A percentile compares a stretch with the other conserved stretches of the same genome.
Conservation (phyloP, 2,888 invertebrate genomes). For the Selenia dentaria region DNA sequence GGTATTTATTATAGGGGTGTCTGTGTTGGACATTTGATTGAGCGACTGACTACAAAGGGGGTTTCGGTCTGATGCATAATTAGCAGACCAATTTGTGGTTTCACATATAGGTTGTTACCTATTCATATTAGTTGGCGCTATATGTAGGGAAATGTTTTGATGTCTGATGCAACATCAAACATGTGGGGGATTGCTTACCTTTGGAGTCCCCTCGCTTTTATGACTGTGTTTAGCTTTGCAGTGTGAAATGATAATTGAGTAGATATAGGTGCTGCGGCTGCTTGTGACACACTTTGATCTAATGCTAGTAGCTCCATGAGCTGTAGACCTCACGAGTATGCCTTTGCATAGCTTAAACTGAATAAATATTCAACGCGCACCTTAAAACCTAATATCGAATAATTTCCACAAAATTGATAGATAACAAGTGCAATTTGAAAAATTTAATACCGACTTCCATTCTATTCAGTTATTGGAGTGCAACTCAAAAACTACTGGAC, state of each 20-base stretch:
- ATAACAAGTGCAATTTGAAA: too few species aligned
- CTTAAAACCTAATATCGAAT: too few species aligned
- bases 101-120: not conserved
- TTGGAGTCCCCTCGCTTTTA: constrained; percentile 3
- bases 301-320: too few species aligned
- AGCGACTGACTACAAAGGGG: constrained; percentile 16
- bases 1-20: constrained; percentile 11
- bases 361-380: too few species aligned
- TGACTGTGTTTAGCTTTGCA: not conserved
- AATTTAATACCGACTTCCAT: too few species aligned
- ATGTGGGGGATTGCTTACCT: constrained; percentile 3
- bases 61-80: constrained; percentile 16
- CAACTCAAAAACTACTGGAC: too few species aligned
- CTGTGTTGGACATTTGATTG: constrained; percentile 14
- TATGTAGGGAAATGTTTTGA: constrained; percentile 1
- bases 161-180: constrained; percentile 5
- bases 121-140: not conserved
- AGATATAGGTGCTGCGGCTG: not conserved
- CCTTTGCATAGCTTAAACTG: too few species aligned
- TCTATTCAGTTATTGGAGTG: too few species aligned
- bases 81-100: constrained; percentile 12
- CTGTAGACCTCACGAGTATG: too few species aligned
- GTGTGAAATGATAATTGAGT: constrained; percentile 2
- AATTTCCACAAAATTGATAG: too few species aligned
- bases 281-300: too few species aligned